Evolutionary conservation across 2,797 vertebrate species (phyloP).

Genomic region (Acridotheres tristis): DNA sequence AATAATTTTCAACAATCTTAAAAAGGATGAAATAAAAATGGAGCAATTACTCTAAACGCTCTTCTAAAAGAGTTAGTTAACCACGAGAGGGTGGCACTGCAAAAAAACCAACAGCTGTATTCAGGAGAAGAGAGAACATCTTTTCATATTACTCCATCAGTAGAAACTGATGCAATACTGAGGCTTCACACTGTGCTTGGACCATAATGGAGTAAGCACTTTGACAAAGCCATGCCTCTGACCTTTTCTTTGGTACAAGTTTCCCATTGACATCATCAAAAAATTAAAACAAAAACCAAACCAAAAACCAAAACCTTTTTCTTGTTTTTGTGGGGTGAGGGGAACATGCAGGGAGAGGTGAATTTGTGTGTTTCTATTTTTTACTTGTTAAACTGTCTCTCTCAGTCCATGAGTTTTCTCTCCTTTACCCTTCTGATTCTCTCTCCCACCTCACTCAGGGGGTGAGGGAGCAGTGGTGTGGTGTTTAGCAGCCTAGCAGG

Average conservation of each 20-base stretch:
- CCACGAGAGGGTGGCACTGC: neutral
- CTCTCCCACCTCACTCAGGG: neutral
- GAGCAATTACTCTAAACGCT: neutral
- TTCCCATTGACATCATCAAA: neutral
- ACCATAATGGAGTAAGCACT: neutral
- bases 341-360: accelerated
- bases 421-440: neutral
- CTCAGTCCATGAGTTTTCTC: neutral
- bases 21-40: neutral
- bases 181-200: neutral
- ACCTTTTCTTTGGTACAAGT: neutral
- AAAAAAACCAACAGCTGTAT: neutral
- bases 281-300: no score
- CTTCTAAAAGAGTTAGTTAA: neutral
- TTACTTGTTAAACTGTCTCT: neutral
- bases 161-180: neutral
- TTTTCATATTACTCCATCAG: neutral
- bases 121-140: neutral
- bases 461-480: neutral
- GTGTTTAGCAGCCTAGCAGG: neutral
- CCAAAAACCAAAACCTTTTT: accelerated
- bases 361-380: neutral
- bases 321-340: accelerated
- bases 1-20: neutral
- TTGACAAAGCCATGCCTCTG: neutral